phyloP scores from a whole-genome alignment of 2,113 vertebrate genomes.

The Dicerorhinus sumatrensis region DNA sequence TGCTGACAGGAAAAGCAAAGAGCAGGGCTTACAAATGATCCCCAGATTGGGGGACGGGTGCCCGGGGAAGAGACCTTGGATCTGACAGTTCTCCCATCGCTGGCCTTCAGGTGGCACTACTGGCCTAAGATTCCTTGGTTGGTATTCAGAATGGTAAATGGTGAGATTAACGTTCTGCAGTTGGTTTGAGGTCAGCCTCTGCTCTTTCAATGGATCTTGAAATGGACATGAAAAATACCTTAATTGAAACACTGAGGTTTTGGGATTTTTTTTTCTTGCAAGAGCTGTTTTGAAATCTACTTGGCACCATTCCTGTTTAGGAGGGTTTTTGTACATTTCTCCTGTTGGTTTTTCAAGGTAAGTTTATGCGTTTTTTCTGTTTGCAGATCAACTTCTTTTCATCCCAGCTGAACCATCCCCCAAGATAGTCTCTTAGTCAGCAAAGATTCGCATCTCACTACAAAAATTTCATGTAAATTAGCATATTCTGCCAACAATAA shows the following conservation, averaged over 20 bases:
- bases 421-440: background rate
- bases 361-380: conserved; percentile 1
- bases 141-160: background rate
- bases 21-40: background rate
- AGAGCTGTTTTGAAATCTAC: conserved; percentile 21
- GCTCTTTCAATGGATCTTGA: conserved; percentile 37
- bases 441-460: background rate
- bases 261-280: background rate
- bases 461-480: conserved; percentile 33
- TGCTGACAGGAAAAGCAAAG: background rate
- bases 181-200: conserved; percentile 51
- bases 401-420: background rate
- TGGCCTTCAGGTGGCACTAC: conserved; percentile 75
- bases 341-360: conserved; percentile 13
- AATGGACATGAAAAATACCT: background rate
- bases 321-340: background rate
- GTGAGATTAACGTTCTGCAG: background rate
- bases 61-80: background rate
- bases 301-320: background rate
- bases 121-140: conserved; percentile 36
- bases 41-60: rapidly evolving
- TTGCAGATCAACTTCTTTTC: background rate
- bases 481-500: background rate
- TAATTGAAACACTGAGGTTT: conserved; percentile 7
- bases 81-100: background rate